phyloP scores from a whole-genome alignment of 2,888 invertebrate species.

The Ennomos erosarius region DNA sequence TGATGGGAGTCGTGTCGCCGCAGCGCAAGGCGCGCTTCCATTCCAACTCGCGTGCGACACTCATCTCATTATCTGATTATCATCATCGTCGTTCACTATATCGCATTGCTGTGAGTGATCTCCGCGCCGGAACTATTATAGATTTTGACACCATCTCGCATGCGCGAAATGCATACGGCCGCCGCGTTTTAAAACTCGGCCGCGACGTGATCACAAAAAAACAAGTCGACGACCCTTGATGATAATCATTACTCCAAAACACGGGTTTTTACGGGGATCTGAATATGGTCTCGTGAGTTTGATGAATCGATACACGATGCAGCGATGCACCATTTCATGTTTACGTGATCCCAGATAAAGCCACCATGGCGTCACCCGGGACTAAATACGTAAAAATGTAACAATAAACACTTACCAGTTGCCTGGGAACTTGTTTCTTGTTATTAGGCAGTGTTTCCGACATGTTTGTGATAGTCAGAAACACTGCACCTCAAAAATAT shows the following conservation, averaged over 20 bases:
- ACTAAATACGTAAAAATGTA: constrained; percentile 82
- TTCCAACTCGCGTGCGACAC: constrained; percentile 53
- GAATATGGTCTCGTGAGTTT: constrained; percentile 62
- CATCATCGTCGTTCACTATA: constrained; percentile 48
- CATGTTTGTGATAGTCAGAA: constrained; percentile 84
- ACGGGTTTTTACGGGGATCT: constrained; percentile 46
- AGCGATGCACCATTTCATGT: constrained; percentile 86
- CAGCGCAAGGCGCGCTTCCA: constrained; percentile 57
- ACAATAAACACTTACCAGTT: constrained; percentile 86
- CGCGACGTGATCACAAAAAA: constrained; percentile 79
- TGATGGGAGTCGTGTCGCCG: constrained; percentile 55
- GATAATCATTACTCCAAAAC: constrained; percentile 56
- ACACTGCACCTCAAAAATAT: constrained; percentile 81
- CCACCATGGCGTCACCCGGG: constrained; percentile 88
- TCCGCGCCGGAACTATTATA: constrained; percentile 81
- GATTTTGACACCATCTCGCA: constrained; percentile 84
- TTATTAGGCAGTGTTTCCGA: constrained; percentile 85
- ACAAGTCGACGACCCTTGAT: constrained; percentile 72
- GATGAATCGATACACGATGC: constrained; percentile 83
- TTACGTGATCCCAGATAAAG: constrained; percentile 88
- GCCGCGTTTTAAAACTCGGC: constrained; percentile 82
- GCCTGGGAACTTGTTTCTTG: constrained; percentile 86
- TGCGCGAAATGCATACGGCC: constrained; percentile 83
- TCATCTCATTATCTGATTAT: constrained; percentile 54
- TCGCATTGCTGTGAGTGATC: too few species aligned